A percentile compares a stretch with the other conserved stretches of the same genome.
phyloP scores from a whole-genome alignment of 2,113 vertebrate species.

The Eonycteris spelaea region DNA sequence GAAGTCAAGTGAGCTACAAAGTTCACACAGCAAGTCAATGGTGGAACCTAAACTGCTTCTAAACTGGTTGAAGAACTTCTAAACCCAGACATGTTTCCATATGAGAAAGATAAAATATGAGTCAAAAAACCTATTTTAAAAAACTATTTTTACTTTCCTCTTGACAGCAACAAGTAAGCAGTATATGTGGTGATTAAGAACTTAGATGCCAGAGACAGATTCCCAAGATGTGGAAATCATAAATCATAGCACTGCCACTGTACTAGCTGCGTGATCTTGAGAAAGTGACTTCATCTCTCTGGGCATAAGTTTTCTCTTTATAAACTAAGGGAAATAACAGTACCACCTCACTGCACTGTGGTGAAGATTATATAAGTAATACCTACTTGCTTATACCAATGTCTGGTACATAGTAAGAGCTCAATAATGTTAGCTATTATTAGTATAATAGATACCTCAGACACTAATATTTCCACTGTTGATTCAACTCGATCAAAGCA shows the following conservation, averaged over 20 bases:
- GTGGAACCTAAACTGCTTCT: neutral
- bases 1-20: constrained; percentile 1
- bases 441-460: neutral
- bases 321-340: neutral
- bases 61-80: neutral
- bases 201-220: neutral
- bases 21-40: neutral
- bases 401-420: neutral
- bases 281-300: constrained; percentile 18
- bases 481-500: constrained; percentile 4
- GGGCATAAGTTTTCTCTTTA: neutral
- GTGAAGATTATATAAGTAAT: neutral
- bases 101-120: neutral
- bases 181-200: neutral
- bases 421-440: neutral
- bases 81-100: neutral
- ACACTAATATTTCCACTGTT: neutral
- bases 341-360: neutral
- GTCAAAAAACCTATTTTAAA: neutral
- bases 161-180: neutral
- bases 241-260: neutral
- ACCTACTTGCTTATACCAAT: neutral
- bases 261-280: neutral
- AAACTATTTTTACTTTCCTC: neutral
- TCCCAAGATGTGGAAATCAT: neutral